These are phyloP conservation scores for Rallus limicola DNA, from an alignment of 2,113 vertebrate genomes.

Conservation along the genomic window DNA sequence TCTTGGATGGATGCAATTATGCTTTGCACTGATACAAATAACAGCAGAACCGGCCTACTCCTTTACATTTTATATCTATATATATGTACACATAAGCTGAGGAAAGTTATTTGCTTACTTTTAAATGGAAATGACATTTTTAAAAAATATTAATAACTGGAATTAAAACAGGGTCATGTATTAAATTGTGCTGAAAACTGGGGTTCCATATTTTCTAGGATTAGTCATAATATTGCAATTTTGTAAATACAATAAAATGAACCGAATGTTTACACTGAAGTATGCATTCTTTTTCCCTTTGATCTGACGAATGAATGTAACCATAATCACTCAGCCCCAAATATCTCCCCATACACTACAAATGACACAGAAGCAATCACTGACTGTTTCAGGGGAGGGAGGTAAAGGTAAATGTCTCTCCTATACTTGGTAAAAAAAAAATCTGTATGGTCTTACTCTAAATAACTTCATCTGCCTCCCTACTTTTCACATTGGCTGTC, in stretches of 20 bases:
- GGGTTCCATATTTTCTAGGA: not conserved
- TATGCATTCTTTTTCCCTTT: not conserved
- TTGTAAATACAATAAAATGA: not conserved
- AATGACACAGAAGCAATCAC: not conserved
- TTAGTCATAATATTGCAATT: not conserved
- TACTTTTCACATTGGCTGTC: not conserved
- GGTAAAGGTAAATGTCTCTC: not conserved
- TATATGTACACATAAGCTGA: not conserved
- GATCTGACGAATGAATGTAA: not conserved
- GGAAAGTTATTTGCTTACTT: not conserved
- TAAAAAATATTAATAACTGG: not conserved
- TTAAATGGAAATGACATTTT: not conserved
- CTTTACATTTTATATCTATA: not conserved
- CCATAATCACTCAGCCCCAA: not conserved
- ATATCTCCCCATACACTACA: not conserved
- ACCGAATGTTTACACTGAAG: not conserved
- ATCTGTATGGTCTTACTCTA: not conserved
- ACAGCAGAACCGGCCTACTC: not conserved
- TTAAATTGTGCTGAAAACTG: not conserved
- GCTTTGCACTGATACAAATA: not conserved
- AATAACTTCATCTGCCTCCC: not conserved
- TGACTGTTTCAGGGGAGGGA: not conserved
- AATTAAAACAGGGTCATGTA: not conserved
- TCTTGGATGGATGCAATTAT: not conserved
- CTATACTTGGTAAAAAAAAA: not conserved